Base-by-base conservation (phyloP, 2,888 invertebrate species). In the Plusia festucae region DNA sequence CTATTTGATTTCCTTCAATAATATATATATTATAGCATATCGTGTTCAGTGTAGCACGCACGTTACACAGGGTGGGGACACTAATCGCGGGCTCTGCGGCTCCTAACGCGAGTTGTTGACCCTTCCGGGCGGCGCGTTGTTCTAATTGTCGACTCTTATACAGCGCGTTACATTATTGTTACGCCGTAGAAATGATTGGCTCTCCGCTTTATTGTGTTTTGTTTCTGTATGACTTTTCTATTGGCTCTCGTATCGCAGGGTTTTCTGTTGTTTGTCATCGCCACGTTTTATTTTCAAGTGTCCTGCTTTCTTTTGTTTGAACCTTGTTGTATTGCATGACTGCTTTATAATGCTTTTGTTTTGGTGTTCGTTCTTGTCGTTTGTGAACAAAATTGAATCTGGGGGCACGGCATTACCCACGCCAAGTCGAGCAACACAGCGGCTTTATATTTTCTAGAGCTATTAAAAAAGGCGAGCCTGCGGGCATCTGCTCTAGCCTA, bases 121-220 rank as follows among this genome's bases (percentile, higher is more conserved):
- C 73, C 67, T 68, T 75, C 54, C 65, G 59, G 46, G 34, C 34
- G 34, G 40, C 61, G 52, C 6, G 56, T 53, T 57, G 65, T 53
- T 65, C 62, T 72, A 76, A 67, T 65, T 76, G 54, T 61, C 30
- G 52, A 65, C 59, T 71, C 67, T 61, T 70, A 63, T 59, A 60
- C 51, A 53, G 53, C 52, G 40, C 66, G 60, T 67, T 52, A 67
- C 52, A 55, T 62, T 63, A 57, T 60, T 59, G 66, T 70, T 62
- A 70, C 53, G 54, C 18, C 15, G 32, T 18, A 46, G 44, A 53
- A 49, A 49, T 71, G 27, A 67, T 60, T 62, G 56, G 30, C 34
- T 16, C 34, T 53, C n/a, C 22, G 49, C 60, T 64, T 57, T 55
- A 55, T 20, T 53, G 46, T 49, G 52, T 22, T 52, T 15, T 24